These are phyloP conservation scores for Ctenodactylus gundi DNA, from an alignment of 2,113 vertebrate species.

Conservation along the genomic window DNA sequence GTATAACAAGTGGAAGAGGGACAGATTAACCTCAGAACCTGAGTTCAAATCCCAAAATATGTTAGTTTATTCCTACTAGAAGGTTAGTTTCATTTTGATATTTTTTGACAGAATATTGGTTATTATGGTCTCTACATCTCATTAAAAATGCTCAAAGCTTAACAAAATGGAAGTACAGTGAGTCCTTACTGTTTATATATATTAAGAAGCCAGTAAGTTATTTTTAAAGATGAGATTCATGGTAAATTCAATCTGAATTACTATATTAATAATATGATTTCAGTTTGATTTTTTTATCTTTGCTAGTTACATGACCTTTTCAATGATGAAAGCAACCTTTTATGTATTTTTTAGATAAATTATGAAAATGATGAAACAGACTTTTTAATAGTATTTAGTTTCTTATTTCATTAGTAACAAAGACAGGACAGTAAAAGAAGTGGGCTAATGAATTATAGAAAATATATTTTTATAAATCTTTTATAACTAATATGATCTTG, in stretches of 20 bases:
- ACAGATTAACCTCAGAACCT: not conserved
- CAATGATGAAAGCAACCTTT: slow-evolving; percentile 67
- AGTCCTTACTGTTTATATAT: not conserved
- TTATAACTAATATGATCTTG: not conserved
- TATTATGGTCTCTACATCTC: not conserved
- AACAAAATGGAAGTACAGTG: not conserved
- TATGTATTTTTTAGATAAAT: slow-evolving; percentile 53
- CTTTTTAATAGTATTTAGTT: not conserved
- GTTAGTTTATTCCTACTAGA: not conserved
- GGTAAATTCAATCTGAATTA: slow-evolving; percentile 72
- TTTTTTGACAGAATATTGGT: not conserved
- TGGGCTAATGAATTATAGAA: slow-evolving; percentile 24
- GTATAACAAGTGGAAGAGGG: not conserved
- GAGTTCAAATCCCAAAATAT: not conserved
- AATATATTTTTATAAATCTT: not conserved
- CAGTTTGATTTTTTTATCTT: slow-evolving; percentile 68
- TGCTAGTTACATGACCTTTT: slow-evolving; percentile 63
- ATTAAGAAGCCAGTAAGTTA: slow-evolving; percentile 56
- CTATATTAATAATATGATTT: slow-evolving; percentile 73
- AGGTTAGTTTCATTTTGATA: not conserved
- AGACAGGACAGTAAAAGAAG: not conserved
- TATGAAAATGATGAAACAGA: slow-evolving; percentile 53
- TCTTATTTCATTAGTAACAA: slow-evolving; percentile 3
- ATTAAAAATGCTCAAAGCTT: not conserved
- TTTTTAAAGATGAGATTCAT: slow-evolving; percentile 71